These are phyloP conservation scores for Rhynchonycteris naso DNA, from an alignment of 2,797 vertebrate species.

Conservation along the genomic window DNA sequence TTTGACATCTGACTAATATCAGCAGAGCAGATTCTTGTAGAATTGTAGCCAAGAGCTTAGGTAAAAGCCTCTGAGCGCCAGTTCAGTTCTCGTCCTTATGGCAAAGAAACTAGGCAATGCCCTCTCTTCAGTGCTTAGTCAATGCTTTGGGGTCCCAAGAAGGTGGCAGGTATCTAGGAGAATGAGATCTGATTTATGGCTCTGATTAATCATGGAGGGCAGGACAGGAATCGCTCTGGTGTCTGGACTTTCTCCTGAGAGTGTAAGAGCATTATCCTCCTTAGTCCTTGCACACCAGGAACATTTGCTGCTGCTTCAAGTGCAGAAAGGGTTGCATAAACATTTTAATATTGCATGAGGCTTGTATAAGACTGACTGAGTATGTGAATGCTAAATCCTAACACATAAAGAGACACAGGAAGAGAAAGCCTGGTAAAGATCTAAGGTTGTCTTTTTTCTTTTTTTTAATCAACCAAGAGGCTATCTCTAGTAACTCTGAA, in stretches of 20 bases:
- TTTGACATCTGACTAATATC: slow-evolving; percentile 51
- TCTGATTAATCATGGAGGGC: slow-evolving; percentile 76
- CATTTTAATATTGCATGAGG: slow-evolving; percentile 89
- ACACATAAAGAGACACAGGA: slow-evolving; percentile 75
- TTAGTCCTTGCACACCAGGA: slow-evolving; percentile 75
- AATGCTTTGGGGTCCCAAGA: neutral
- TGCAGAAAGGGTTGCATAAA: slow-evolving; percentile 85
- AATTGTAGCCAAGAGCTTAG: neutral
- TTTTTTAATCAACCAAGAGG: slow-evolving; percentile 68
- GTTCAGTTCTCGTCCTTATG: neutral
- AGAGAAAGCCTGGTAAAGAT: slow-evolving; percentile 61
- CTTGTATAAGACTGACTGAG: slow-evolving; percentile 86
- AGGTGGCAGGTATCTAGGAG: neutral
- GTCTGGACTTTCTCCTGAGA: slow-evolving; percentile 76
- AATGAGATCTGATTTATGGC: slow-evolving; percentile 66
- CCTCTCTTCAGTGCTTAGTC: neutral
- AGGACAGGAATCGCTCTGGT: slow-evolving; percentile 66
- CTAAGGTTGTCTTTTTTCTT: slow-evolving; percentile 58
- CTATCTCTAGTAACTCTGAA: slow-evolving; percentile 65
- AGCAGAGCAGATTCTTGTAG: neutral
- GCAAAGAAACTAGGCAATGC: neutral
- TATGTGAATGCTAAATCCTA: slow-evolving; percentile 82
- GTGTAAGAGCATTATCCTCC: slow-evolving; percentile 78
- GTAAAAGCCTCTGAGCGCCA: slow-evolving; percentile 37
- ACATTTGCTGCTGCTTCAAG: slow-evolving; percentile 83